Base-by-base conservation (phyloP, 2,888 invertebrate genomes). In the Didymodactylos carnosus region DNA sequence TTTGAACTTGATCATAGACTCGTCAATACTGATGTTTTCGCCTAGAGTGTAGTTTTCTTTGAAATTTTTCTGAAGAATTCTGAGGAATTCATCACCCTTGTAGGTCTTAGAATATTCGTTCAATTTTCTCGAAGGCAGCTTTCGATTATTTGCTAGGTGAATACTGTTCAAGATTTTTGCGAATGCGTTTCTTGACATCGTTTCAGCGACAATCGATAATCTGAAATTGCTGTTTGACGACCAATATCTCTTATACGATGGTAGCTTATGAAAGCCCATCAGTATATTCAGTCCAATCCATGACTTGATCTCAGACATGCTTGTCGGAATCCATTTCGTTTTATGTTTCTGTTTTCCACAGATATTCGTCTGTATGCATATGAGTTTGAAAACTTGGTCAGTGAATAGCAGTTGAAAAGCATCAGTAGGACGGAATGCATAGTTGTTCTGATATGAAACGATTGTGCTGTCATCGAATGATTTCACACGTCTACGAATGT, bases 1-100 rank as follows among this genome's bases (percentile, higher is more conserved):
- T 62, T 76, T 75, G 73, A 76, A 76, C 3, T 70, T 40, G 23
- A 76, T 43, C 73, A 73, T 76, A 39, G 62, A 71, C 27, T 76
- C 75, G 29, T 76, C 76, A 11, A 76, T 40, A 23, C 72, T 70
- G 39, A 72, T 14, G n/a, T 39, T 3, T 19, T 69, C 35, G 13
- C 39, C 69, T 39, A 69, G 10, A 39, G 6, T 39, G 5, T 35
- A 19, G n/a, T 69, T 69, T 39, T 69, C n/a, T 23, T 69, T 1
- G n/a, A 35, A 69, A 39, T 35, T 39, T 14, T 69, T n/a, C 3
- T 11, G 2, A 11, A 51, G 51, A 10, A 51, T 51, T 2, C 27
- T 2, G 1, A 51, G 25, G 27, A n/a, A 51, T 10, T 27, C 27
- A 51, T 51, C 51, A 7, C 25, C 27, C 10, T 51, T 51, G 14